Percentiles rank a stretch among this genome's conserved stretches.
phyloP scores from a whole-genome alignment of 2,113 vertebrate genomes.

The Eleginops maclovinus region DNA sequence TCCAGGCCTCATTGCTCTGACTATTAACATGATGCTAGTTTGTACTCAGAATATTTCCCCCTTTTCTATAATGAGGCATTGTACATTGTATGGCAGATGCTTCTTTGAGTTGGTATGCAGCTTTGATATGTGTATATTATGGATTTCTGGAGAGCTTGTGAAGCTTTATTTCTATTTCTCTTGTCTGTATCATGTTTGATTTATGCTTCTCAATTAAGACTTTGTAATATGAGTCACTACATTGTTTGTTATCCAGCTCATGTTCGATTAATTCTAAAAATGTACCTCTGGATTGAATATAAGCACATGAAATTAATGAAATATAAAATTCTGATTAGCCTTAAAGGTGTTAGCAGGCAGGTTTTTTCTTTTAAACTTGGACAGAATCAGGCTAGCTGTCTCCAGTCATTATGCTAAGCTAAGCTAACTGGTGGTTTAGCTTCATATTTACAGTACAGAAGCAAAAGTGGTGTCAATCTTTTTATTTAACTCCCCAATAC shows the following conservation, averaged over 20 bases:
- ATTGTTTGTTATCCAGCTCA: background rate
- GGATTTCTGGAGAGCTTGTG: background rate
- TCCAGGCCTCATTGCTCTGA: constrained; percentile 60
- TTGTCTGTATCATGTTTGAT: background rate
- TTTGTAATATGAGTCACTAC: background rate
- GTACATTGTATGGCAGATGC: constrained; percentile 42
- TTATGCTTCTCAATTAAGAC: too few relatives aligned
- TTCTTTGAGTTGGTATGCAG: background rate
- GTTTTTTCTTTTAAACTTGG: background rate
- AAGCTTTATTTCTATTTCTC: background rate
- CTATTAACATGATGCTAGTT: constrained; percentile 49
- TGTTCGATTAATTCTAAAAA: background rate
- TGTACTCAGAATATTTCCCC: background rate
- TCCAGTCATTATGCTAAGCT: background rate
- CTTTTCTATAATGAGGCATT: constrained; percentile 55
- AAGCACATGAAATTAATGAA: background rate
- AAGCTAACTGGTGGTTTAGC: background rate
- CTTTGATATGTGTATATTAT: background rate
- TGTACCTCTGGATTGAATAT: too few relatives aligned
- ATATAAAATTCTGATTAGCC: background rate
- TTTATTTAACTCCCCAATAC: background rate
- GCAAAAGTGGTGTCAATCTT: background rate
- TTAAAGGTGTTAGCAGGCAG: background rate
- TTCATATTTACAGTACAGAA: background rate
- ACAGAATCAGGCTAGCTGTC: background rate